phyloP scores from a whole-genome alignment of 37 sponge, comb jelly and placozoan species.

The Hexactinellida sp. region DNA sequence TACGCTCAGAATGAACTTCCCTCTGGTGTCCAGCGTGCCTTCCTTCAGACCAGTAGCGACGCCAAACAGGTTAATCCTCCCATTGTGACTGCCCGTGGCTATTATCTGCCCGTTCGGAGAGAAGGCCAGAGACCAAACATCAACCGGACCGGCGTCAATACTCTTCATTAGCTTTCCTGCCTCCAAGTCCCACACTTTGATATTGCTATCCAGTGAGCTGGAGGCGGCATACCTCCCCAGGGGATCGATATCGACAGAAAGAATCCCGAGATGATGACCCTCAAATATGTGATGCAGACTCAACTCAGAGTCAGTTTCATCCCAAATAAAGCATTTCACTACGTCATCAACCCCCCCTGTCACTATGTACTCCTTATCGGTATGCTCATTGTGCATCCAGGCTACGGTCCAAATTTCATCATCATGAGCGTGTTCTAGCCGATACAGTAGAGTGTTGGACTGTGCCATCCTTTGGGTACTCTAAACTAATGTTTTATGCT shows the following conservation, averaged over 20 bases:
- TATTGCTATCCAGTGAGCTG: conserved; percentile 83
- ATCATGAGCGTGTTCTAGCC: conserved; percentile 44
- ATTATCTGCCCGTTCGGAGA: conserved; percentile 61
- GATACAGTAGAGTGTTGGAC: conserved; percentile 13
- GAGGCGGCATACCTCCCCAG: conserved; percentile 60
- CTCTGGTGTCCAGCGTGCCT: conserved; percentile 72
- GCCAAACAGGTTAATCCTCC: conserved; percentile 79
- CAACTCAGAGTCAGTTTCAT: conserved; percentile 30
- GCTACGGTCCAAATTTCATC: conserved; percentile 88
- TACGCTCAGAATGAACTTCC: conserved; percentile 86
- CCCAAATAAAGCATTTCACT: conserved; percentile 80
- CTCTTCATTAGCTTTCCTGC: conserved; percentile 62
- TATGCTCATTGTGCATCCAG: conserved; percentile 50
- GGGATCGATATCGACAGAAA: conserved; percentile 78
- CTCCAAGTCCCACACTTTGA: conserved; percentile 81
- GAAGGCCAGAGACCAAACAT: conserved; percentile 87
- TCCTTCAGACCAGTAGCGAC: conserved; percentile 67
- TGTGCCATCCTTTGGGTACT: background rate
- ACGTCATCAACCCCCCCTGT: conserved; percentile 82
- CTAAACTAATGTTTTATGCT: too few species aligned
- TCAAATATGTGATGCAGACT: conserved; percentile 64
- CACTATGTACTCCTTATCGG: conserved; percentile 56
- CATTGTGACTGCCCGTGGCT: conserved; percentile 90
- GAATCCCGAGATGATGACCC: conserved; percentile 93
- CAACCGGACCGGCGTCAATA: conserved; percentile 82